phyloP scores from a whole-genome alignment of 2,888 invertebrate genomes.

The Archips xylosteana region DNA sequence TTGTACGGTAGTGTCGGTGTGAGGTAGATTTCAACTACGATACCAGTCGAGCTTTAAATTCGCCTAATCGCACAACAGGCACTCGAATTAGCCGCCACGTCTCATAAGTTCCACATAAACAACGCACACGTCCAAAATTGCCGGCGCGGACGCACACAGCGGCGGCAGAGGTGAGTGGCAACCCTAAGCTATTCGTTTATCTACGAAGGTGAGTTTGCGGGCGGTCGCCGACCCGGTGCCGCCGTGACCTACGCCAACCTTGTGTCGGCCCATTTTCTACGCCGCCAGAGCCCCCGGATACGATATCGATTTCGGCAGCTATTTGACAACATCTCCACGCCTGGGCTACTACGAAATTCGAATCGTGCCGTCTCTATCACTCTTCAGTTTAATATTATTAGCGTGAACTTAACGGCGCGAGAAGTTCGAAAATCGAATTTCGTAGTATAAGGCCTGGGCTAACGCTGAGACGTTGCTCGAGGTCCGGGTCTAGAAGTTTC shows the following conservation, averaged over 20 bases:
- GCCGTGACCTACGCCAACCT: constrained; percentile 49
- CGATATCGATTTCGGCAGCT: constrained; percentile 43
- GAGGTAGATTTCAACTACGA: not conserved
- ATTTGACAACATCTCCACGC: constrained; percentile 12
- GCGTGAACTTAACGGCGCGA: no score
- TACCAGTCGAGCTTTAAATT: not conserved
- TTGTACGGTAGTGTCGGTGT: no score
- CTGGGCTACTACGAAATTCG: not conserved
- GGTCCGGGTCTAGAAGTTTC: not conserved
- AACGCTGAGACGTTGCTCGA: not conserved
- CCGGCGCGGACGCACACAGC: constrained; percentile 6
- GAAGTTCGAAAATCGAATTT: no score
- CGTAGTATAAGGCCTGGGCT: not conserved
- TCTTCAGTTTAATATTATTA: no score
- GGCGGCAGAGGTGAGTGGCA: constrained; percentile 22
- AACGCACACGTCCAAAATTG: constrained; percentile 3
- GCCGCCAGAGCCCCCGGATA: constrained; percentile 40
- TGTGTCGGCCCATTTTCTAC: constrained; percentile 45
- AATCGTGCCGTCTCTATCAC: no score
- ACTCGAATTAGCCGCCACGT: not conserved
- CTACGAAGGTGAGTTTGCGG: constrained; percentile 81
- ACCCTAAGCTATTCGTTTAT: constrained; percentile 70
- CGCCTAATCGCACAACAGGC: not conserved
- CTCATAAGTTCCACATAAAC: not conserved
- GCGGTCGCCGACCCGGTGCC: constrained; percentile 74